Percentiles rank a stretch among this genome's conserved stretches.
Conservation (phyloP, 2,113 vertebrate species). For the Pelmatolapia mariae region DNA sequence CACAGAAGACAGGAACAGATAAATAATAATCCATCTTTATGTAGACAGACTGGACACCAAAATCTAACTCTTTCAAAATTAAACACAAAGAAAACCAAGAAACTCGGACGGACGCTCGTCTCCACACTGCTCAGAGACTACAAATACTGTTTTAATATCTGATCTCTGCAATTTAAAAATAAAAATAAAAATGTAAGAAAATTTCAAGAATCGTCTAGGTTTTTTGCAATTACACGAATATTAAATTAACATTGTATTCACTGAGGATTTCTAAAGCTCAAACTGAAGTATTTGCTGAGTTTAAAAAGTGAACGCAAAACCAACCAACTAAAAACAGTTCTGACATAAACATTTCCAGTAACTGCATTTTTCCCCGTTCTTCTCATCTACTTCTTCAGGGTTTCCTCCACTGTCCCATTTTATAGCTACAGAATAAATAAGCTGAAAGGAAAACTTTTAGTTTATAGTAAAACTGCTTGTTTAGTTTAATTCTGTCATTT, state of each 20-base stretch:
- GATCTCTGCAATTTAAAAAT: neutral
- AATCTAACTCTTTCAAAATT: neutral
- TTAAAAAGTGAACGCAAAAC: neutral
- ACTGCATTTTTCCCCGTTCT: neutral
- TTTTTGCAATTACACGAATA: neutral
- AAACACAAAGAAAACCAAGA: neutral
- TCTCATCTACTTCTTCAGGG: neutral
- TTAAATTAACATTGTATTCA: neutral
- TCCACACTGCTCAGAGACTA: neutral
- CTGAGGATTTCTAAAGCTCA: neutral
- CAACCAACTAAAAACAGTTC: neutral
- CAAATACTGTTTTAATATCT: neutral
- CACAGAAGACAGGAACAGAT: neutral
- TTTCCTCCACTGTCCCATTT: neutral
- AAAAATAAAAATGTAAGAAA: neutral
- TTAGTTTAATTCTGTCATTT: neutral
- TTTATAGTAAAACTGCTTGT: neutral
- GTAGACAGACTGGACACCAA: neutral
- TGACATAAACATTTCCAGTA: neutral
- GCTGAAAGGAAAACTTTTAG: neutral
- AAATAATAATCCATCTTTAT: neutral
- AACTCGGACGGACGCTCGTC: fast-evolving
- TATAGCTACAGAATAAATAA: neutral
- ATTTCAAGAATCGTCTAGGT: neutral
- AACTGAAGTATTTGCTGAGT: neutral